Percentiles rank a stretch among this genome's conserved stretches.
Conservation (phyloP, 2,888 invertebrate species). For the Stegana nigrithorax region DNA sequence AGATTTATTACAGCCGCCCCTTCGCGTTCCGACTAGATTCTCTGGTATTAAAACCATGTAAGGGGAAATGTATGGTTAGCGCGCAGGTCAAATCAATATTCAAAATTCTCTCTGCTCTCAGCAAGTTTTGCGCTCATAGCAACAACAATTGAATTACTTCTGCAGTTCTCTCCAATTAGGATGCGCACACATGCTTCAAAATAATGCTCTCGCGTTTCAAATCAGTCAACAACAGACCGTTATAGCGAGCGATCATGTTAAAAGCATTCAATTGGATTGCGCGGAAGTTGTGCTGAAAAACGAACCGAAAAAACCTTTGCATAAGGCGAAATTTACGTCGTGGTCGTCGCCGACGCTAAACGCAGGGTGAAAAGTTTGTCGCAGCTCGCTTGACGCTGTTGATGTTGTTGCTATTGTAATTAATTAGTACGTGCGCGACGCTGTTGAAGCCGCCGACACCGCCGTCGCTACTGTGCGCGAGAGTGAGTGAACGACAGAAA, state of each 20-base stretch:
- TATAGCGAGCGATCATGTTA: constrained; percentile 59
- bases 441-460: too few relatives aligned
- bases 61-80: constrained; percentile 40
- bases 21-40: constrained; percentile 32
- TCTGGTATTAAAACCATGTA: too few relatives aligned
- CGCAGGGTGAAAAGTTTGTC: too few relatives aligned
- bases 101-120: too few relatives aligned
- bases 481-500: constrained; percentile 35
- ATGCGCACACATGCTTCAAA: too few relatives aligned
- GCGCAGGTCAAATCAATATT: too few relatives aligned
- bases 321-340: neutral
- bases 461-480: constrained; percentile 27
- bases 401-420: constrained; percentile 38
- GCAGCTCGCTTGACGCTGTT: neutral
- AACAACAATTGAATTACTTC: neutral
- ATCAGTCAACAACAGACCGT: constrained; percentile 63
- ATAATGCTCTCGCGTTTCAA: constrained; percentile 27
- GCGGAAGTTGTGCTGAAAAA: neutral
- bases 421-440: constrained; percentile 47
- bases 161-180: constrained; percentile 25
- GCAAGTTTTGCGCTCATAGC: neutral
- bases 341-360: neutral
- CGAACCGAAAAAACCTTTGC: neutral
- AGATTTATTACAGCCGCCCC: constrained; percentile 42
- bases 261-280: neutral